phyloP scores from a whole-genome alignment of 2,113 vertebrate genomes.

The Pristiophorus japonicus region DNA sequence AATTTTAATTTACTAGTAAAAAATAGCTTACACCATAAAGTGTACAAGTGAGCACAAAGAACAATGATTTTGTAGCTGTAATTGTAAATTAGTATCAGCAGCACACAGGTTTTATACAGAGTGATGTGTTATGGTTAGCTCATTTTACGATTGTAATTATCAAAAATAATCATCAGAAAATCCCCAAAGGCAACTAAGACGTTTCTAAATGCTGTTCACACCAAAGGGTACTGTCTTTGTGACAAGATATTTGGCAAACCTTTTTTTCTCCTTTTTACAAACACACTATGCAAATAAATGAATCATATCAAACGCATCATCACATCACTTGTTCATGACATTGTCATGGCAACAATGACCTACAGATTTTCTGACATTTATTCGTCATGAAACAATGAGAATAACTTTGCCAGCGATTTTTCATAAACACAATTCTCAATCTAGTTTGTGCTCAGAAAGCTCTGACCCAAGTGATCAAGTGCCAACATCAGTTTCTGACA shows the following conservation, averaged over 20 bases:
- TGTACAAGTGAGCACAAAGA: background rate
- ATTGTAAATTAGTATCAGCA: background rate
- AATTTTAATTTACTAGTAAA: background rate
- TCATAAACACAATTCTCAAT: background rate
- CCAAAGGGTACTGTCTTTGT: background rate
- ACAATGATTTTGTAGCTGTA: background rate
- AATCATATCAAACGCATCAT: background rate
- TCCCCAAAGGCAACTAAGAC: background rate
- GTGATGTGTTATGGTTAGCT: background rate
- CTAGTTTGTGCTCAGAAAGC: background rate
- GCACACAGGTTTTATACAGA: background rate
- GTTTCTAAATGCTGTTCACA: background rate
- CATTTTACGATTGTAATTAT: background rate
- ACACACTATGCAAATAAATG: background rate
- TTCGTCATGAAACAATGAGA: background rate
- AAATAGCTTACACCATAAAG: background rate
- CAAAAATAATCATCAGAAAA: background rate
- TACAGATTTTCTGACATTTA: background rate
- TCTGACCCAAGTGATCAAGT: background rate
- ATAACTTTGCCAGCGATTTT: background rate
- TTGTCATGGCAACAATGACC: slow-evolving; percentile 14
- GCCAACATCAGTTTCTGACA: background rate
- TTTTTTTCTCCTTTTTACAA: background rate
- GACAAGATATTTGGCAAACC: background rate
- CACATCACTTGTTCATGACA: slow-evolving; percentile 20